These are phyloP conservation scores for Rhea americana DNA, from an alignment of 2,113 vertebrate genomes.

Conservation along the genomic window DNA sequence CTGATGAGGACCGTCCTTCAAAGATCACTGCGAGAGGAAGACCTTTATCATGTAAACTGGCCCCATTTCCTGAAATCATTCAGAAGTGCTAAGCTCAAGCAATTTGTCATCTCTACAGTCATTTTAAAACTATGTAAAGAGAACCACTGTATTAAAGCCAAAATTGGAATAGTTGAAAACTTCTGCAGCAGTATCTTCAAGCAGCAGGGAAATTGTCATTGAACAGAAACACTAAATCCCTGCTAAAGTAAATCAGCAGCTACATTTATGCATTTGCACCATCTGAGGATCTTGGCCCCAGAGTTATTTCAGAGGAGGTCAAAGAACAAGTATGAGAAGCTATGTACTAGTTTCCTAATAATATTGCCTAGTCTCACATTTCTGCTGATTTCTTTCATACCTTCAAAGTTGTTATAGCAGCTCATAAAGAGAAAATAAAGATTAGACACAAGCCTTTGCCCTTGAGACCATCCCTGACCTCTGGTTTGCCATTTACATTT, in stretches of 20 bases:
- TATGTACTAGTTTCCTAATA: constrained; percentile 50
- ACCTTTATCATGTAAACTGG: neutral
- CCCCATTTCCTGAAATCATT: constrained; percentile 10
- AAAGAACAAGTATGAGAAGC: constrained; percentile 51
- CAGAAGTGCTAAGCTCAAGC: neutral
- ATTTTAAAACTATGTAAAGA: constrained; percentile 23
- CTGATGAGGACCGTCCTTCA: neutral
- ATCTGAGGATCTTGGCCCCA: neutral
- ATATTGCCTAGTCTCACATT: constrained; percentile 51
- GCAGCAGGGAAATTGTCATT: neutral
- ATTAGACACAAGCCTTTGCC: constrained; percentile 61
- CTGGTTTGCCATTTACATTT: constrained; percentile 67
- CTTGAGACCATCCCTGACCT: constrained; percentile 65
- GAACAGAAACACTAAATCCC: neutral
- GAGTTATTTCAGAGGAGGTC: constrained; percentile 27
- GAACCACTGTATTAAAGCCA: constrained; percentile 1
- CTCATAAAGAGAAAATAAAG: constrained; percentile 67
- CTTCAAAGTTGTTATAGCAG: constrained; percentile 54
- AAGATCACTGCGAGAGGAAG: neutral
- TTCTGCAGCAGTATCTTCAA: neutral
- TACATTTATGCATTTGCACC: neutral
- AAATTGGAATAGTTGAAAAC: constrained; percentile 34
- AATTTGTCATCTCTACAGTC: constrained; percentile 1
- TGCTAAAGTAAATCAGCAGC: neutral
- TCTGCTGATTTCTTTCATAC: constrained; percentile 64